Evolutionary conservation across 2,113 vertebrate genomes (phyloP), one percentile per base, ranked within the genome.

Genomic region (Saiga tatarica): DNA sequence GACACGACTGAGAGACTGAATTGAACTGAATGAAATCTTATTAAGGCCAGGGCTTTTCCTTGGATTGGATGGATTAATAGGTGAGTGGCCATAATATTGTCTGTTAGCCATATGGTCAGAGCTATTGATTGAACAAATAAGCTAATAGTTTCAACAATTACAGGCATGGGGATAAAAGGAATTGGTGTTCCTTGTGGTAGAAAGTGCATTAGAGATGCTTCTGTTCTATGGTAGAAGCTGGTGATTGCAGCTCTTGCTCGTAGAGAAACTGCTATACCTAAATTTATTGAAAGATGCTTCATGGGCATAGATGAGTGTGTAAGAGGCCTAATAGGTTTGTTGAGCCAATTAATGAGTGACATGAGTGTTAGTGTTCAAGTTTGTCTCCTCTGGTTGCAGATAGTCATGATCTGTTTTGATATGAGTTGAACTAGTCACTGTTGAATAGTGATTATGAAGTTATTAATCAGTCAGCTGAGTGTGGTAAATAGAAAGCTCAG

Each of bases 1-100:
- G 4, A 67, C 33, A n/a, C 0, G 4, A 67, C 33, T 19, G 17
- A 9, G 33, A 0, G 1, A 67, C 8, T 67, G 62, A n/a, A n/a
- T 8, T 67, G 9, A 71, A 36, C 17, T 71, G 64, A 36, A 36
- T 71, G n/a, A n/a, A 53, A n/a, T 33, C 50, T 82, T 53, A 53
- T n/a, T 53, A n/a, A 19, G 30, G 33, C 79, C 11, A 53, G 50
- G 19, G 50, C 30, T 21, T 21, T 23, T n/a, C 19, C 79, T 53
- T 52, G 17, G 17, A 53, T 53, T 82, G n/a, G 33, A 53, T 53
- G 47, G 17, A 23, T 53, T 82, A n/a, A 52, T n/a, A 82, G 11
- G 50, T 36, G 50, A n/a, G 17, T 52, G 19, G 50, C 33, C 11
- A 12, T 82, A 82, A 36, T 82, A 36, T 36, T 82, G 53, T 19